These are phyloP conservation scores for Bombus breviceps DNA, from an alignment of 1,140 invertebrate species.

Conservation along the genomic window DNA sequence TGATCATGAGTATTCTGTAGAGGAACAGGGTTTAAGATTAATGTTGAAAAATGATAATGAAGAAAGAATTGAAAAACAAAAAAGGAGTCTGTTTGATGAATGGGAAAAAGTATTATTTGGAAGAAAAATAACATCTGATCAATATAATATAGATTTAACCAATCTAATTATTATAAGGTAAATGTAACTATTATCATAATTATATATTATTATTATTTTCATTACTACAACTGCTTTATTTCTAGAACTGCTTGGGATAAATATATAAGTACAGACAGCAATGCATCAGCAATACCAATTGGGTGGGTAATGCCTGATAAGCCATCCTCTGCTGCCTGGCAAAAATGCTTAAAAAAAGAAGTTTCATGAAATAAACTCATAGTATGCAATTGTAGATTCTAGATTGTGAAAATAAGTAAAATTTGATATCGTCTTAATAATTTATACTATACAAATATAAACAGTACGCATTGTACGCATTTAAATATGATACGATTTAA, in stretches of 20 bases:
- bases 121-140: slow-evolving; percentile 66
- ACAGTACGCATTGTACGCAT: background rate
- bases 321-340: slow-evolving; percentile 78
- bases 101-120: slow-evolving; percentile 78
- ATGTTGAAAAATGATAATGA: slow-evolving; percentile 80
- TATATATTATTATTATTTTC: background rate
- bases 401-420: slow-evolving; percentile 21
- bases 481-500: slow-evolving; percentile 13
- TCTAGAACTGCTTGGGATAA: slow-evolving; percentile 84
- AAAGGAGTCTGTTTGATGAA: slow-evolving; percentile 71
- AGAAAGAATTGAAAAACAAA: slow-evolving; percentile 73
- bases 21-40: slow-evolving; percentile 79
- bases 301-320: slow-evolving; percentile 83
- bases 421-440: slow-evolving; percentile 47
- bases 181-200: background rate
- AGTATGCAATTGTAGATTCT: slow-evolving; percentile 28
- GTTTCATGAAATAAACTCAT: slow-evolving; percentile 44
- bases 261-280: slow-evolving; percentile 74
- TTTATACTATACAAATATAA: slow-evolving; percentile 23
- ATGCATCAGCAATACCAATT: slow-evolving; percentile 82
- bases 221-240: slow-evolving; percentile 63
- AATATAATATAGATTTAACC: slow-evolving; percentile 74
- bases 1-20: slow-evolving; percentile 77
- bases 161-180: slow-evolving; percentile 80
- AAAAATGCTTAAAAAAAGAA: slow-evolving; percentile 76